Conservation (phyloP, 2,797 vertebrate species). For the Semotilus atromaculatus region DNA sequence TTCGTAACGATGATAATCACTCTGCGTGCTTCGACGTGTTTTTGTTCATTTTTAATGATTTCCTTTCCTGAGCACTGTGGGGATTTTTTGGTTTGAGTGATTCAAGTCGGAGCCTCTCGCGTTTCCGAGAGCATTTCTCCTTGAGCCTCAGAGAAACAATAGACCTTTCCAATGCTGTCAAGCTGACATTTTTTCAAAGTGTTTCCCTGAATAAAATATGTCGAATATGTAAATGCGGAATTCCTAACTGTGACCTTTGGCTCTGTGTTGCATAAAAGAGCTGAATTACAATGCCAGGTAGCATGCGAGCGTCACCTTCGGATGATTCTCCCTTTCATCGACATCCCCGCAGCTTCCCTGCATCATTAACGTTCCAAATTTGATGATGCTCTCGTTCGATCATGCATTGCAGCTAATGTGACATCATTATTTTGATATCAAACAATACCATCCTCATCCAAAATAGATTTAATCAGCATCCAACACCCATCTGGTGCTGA, state of each 20-base stretch:
- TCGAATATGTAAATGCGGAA: not conserved
- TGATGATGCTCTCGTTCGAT: not conserved
- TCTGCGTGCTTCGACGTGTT: conserved; percentile 28
- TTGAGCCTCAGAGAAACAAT: conserved; percentile 20
- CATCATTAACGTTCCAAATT: conserved; percentile 19
- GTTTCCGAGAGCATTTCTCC: not conserved
- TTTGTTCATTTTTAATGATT: conserved; percentile 44
- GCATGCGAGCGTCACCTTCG: not conserved
- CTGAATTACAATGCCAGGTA: conserved; percentile 2
- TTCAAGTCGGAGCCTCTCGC: not conserved
- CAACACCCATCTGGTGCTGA: conserved; percentile 32
- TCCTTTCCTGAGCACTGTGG: conserved; percentile 26
- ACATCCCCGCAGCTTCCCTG: not conserved
- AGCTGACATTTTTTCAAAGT: conserved; percentile 21
- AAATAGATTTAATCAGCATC: conserved; percentile 39
- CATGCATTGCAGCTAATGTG: conserved; percentile 20
- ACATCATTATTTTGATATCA: conserved; percentile 46
- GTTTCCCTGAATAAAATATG: not conserved
- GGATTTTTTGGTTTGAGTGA: conserved; percentile 11
- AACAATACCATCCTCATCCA: conserved; percentile 45
- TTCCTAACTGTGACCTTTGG: conserved; percentile 27
- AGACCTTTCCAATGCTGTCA: conserved; percentile 5
- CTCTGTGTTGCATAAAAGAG: not conserved
- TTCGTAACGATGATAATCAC: conserved; percentile 36
- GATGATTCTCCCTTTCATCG: not conserved